Base-by-base conservation (phyloP, 2,888 invertebrate species). In the Andrena chrysosceles region DNA sequence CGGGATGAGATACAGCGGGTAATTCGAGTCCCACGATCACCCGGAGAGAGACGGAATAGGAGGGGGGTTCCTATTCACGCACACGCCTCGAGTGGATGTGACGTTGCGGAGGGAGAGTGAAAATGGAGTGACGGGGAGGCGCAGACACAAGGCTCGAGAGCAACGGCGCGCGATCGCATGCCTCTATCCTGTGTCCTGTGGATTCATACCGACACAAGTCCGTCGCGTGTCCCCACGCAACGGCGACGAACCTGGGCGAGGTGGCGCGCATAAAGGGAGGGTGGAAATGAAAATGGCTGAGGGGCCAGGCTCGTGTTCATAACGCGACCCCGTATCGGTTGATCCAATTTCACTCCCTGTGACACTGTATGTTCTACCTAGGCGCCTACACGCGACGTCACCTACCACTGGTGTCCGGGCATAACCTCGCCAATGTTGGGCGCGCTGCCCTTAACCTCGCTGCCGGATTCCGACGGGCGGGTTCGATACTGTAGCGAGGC, bases 261-360 rank as follows among this genome's bases (percentile, higher is more conserved):
- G 66, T 54, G 62, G 54, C 42, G 56, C 59, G 81, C 71, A 60
- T 67, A 81, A 73, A 71, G 64, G 72, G 75, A 49, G 35, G 59
- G 77, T 74, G 29, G 31, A 42, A 66, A 52, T 20, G 76, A 83
- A 75, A 81, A 69, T 72, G 78, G 67, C 69, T 62, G 52, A 56
- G 48, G 54, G 64, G 68, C 23, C 23, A 76, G 77, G 77, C 68
- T 84, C 85, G 85, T 85, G 90, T 88, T 90, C 86, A 89, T 87
- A 91, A 90, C 87, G 85, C 90, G 90, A 90, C 83, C 86, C 85
- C 78, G 85, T 88, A 90, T 91, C 90, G 84, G 87, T 85, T 88
- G 89, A 90, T 89, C 88, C 86, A 90, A 90, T 90, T 90, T 90
- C 87, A 87, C 86, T 88, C 81, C 77, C 87, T 82, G 79, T 52